Base-by-base conservation (phyloP, 2,113 vertebrate genomes). In the Sakesphorus luctuosus region DNA sequence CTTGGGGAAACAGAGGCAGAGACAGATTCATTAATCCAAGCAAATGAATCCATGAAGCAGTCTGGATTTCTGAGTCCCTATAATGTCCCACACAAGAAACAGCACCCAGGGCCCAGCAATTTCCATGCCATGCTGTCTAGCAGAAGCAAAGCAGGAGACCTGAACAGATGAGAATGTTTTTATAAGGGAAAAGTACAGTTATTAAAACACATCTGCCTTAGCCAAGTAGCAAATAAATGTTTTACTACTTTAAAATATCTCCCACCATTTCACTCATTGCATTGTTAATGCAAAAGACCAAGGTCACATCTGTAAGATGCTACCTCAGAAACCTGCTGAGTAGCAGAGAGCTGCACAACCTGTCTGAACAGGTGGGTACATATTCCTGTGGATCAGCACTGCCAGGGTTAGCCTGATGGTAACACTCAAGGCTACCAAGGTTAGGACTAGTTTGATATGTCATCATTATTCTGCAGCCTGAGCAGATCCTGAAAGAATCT, bases 1-100 rank as follows among this genome's bases (percentile, higher is more conserved):
- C 89, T 73, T 85, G 82, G 72, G 84, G 84, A 96, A 97, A 96
- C 75, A 85, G 93, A 95, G 94, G 93, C 91, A 89, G 66, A 85
- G 80, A 87, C 80, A 93, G 87, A 82, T 75, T 90, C 89, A 94
- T 93, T 92, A 94, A 85, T 91, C 58, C 67, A 85, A 49, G 58
- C 29, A 92, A 94, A 96, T 72, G 79, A 91, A 69, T 67, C 59
- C 26, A 29, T 72, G 77, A 84, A 76, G 78, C 50, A 67, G 58
- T 20, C 62, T 46, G 66, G 68, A 84, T 72, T 92, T 71, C 36
- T 68, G 66, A 91, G 73, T 87, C 62, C 40, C 21, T 33, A 31
- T 28, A 53, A 74, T 3, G 68, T 53, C 80, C 80, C 88, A 71
- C 55, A 93, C 38, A 43, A 82, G 71, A 79, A 94, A 63, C 53